Conservation (phyloP, 2,888 invertebrate genomes). For the Xestoiulus laeticollis region DNA sequence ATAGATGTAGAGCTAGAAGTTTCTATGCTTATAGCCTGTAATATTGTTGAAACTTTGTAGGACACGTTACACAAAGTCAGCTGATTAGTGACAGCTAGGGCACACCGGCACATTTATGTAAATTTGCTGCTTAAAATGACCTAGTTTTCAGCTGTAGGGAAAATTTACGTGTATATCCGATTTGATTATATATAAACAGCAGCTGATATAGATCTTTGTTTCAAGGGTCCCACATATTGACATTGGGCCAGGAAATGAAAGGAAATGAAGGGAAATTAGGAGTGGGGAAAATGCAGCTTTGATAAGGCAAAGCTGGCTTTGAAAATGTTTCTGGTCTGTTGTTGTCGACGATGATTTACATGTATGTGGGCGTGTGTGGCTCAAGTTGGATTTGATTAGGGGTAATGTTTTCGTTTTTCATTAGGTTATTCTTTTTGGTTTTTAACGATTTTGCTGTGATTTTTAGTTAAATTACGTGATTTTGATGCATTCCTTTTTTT, state of each 20-base stretch:
- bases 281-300: not conserved
- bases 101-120: not conserved
- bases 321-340: not conserved
- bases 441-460: too few species aligned
- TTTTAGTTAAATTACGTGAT: too few species aligned
- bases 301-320: not conserved
- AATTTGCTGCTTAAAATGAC: not conserved
- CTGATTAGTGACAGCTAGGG: too few species aligned
- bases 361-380: not conserved
- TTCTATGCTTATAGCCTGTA: too few species aligned
- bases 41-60: too few species aligned
- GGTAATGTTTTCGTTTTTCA: not conserved
- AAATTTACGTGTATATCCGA: not conserved
- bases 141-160: not conserved
- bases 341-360: not conserved
- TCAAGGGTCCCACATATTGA: not conserved
- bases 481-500: too few species aligned
- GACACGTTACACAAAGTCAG: too few species aligned
- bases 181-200: not conserved
- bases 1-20: too few species aligned
- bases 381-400: not conserved
- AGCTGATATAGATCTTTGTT: not conserved
- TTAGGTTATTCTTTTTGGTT: not conserved
- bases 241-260: conserved; percentile 1
- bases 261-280: not conserved